Evolutionary conservation across 2,113 vertebrate species (phyloP).

Genomic region (Scomber japonicus): DNA sequence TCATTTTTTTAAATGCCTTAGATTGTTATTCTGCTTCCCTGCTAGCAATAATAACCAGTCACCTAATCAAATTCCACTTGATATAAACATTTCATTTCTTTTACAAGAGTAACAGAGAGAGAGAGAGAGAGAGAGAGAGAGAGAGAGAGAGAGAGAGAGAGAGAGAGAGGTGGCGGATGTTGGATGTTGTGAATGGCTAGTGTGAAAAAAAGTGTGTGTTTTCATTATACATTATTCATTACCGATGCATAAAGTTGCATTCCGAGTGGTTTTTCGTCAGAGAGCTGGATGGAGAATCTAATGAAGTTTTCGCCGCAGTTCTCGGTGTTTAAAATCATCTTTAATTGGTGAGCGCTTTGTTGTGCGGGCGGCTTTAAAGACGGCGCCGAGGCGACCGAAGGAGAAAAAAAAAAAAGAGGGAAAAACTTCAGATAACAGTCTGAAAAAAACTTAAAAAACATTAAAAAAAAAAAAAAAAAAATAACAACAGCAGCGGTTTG

Average conservation of each 20-base stretch:
- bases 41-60: slow-evolving; percentile 76
- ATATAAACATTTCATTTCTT: slow-evolving; percentile 79
- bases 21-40: slow-evolving; percentile 74
- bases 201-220: slow-evolving; percentile 57
- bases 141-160: too few relatives aligned
- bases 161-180: slow-evolving; percentile 52
- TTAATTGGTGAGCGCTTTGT: slow-evolving; percentile 83
- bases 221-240: slow-evolving; percentile 76
- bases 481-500: slow-evolving; percentile 75
- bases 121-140: slow-evolving; percentile 4
- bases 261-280: slow-evolving; percentile 75
- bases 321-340: slow-evolving; percentile 82
- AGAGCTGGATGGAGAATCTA: slow-evolving; percentile 76
- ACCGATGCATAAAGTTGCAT: slow-evolving; percentile 64
- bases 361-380: slow-evolving; percentile 76
- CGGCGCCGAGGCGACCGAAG: slow-evolving; percentile 43
- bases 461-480: slow-evolving; percentile 58
- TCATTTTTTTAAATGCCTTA: slow-evolving; percentile 70
- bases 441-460: slow-evolving; percentile 45
- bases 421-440: slow-evolving; percentile 78
- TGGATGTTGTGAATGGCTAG: slow-evolving; percentile 55
- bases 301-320: slow-evolving; percentile 82
- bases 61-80: slow-evolving; percentile 78
- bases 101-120: slow-evolving; percentile 6
- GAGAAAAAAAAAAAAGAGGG: slow-evolving; percentile 54